Evolutionary conservation across 2,888 invertebrate species (phyloP).

Genomic region (Gortyna flavago): DNA sequence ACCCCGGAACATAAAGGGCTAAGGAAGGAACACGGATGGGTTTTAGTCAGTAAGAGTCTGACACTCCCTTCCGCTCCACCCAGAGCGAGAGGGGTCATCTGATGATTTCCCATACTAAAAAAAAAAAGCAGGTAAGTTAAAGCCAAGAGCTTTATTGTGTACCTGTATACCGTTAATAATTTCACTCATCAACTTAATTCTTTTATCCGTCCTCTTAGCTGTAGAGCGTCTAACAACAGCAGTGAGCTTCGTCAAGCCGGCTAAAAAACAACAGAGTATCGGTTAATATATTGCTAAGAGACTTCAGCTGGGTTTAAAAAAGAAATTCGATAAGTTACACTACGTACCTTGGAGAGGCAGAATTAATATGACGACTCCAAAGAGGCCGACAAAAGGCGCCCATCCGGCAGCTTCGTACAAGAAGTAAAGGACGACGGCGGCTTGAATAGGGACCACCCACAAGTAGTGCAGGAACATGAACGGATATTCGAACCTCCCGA

Average conservation of each 20-base stretch:
- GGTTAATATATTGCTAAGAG: not conserved
- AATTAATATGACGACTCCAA: conserved; percentile 89
- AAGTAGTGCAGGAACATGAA: conserved; percentile 93
- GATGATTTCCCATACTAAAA: too few species aligned
- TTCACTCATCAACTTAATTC: conserved; percentile 96
- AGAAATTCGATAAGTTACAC: not conserved
- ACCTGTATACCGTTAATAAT: conserved; percentile 96
- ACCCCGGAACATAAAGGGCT: too few species aligned
- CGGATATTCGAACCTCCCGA: conserved; percentile 94
- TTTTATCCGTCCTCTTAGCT: conserved; percentile 94
- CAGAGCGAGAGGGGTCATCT: too few species aligned
- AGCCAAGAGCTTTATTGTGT: conserved; percentile 27
- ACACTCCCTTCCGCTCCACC: too few species aligned
- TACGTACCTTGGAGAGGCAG: conserved; percentile 87
- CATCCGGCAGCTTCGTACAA: conserved; percentile 80
- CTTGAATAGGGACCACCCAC: conserved; percentile 94
- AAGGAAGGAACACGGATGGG: too few species aligned
- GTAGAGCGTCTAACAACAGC: conserved; percentile 87
- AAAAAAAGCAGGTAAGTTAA: not conserved
- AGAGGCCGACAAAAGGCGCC: conserved; percentile 84
- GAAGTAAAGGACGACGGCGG: conserved; percentile 87
- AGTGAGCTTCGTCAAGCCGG: conserved; percentile 81
- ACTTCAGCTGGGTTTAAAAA: not conserved
- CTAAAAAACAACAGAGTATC: conserved; percentile 67
- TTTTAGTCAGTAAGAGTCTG: too few species aligned